Percentiles rank a stretch among this genome's conserved stretches.
Conservation (phyloP, 2,113 vertebrate species). For the Labeo rohita region DNA sequence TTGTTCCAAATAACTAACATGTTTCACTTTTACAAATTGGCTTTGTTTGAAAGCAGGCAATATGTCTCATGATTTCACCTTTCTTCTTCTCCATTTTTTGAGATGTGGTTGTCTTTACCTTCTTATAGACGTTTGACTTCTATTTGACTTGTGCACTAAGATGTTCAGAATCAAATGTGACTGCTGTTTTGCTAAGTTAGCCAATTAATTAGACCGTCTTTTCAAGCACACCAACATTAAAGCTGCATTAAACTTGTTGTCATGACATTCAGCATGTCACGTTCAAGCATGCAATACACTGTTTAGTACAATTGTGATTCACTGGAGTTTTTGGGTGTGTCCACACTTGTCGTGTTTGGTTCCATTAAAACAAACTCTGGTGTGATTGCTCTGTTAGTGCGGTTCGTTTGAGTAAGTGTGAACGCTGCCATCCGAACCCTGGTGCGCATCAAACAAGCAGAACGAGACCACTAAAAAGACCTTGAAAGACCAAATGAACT, state of each 20-base stretch:
- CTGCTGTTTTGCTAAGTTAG: background rate
- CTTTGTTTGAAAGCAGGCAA: background rate
- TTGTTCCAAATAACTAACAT: slow-evolving; percentile 1
- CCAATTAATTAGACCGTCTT: background rate
- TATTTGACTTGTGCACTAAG: background rate
- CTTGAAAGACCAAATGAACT: no score
- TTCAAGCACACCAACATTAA: background rate
- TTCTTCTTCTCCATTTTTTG: background rate
- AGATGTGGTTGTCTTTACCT: background rate
- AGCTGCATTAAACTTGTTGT: background rate
- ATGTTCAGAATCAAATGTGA: background rate
- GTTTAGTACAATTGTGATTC: background rate
- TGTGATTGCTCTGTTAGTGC: no score
- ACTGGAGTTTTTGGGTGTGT: no score
- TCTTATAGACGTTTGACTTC: background rate
- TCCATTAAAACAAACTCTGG: no score
- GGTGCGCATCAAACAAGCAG: no score
- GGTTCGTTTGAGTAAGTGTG: no score
- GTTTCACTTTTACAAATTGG: background rate
- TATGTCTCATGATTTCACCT: background rate
- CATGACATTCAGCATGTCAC: background rate
- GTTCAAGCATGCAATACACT: background rate
- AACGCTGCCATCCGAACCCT: no score
- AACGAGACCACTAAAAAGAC: no score
- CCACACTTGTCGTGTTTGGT: no score